Evolutionary conservation across 2,113 vertebrate species (phyloP).

Genomic region (Zosterops borbonicus): DNA sequence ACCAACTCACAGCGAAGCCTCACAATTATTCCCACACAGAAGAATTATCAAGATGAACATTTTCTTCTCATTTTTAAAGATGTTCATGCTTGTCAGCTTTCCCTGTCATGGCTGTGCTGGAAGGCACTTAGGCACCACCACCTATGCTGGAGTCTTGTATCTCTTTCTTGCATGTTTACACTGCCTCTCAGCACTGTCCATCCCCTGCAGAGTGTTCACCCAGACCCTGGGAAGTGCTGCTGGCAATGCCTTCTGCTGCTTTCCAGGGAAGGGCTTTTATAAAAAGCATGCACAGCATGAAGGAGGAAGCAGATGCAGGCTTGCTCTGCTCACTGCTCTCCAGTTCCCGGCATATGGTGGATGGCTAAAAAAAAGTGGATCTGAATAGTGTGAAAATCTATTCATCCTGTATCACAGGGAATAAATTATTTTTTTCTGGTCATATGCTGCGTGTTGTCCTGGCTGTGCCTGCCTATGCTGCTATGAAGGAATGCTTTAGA

Average conservation of each 20-base stretch:
- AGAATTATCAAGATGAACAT: background rate
- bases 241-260: background rate
- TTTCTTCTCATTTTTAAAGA: background rate
- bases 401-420: slow-evolving; percentile 39
- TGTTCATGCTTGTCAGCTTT: background rate
- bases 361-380: slow-evolving; percentile 28
- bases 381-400: slow-evolving; percentile 52
- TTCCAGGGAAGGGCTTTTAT: slow-evolving; percentile 8
- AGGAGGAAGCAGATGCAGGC: slow-evolving; percentile 46
- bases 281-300: slow-evolving; percentile 21
- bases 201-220: background rate
- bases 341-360: slow-evolving; percentile 14
- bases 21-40: background rate
- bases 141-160: background rate
- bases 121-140: background rate
- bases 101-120: background rate
- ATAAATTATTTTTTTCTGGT: slow-evolving; percentile 55
- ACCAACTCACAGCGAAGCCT: background rate
- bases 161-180: accelerated
- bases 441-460: background rate
- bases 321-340: background rate
- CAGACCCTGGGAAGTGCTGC: background rate
- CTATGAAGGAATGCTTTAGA: slow-evolving; percentile 36
- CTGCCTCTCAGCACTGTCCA: background rate
- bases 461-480: background rate